Evolutionary conservation across 2,888 invertebrate species (phyloP).

Genomic region (Abrostola tripartita): DNA sequence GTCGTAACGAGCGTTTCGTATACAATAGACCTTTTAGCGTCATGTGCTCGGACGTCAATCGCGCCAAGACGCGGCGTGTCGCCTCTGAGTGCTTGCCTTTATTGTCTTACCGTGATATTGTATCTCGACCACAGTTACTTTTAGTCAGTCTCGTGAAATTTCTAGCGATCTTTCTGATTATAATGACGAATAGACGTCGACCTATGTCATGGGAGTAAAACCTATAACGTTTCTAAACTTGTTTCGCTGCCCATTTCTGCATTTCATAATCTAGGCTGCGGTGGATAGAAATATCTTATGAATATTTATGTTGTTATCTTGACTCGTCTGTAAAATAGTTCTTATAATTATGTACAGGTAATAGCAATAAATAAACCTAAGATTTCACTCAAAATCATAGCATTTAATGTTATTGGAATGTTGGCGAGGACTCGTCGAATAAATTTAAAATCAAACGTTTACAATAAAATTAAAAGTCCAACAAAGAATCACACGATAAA

Average conservation of each 20-base stretch:
- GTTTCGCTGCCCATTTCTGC: slow-evolving; percentile 40
- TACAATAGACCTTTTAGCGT: slow-evolving; percentile 89
- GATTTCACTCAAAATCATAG: slow-evolving; percentile 24
- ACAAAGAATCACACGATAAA: slow-evolving; percentile 60
- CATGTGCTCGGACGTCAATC: slow-evolving; percentile 86
- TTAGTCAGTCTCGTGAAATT: slow-evolving; percentile 51
- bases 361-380: slow-evolving; percentile 30
- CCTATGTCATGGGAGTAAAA: slow-evolving; percentile 33
- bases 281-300: slow-evolving; percentile 41
- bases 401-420: slow-evolving; percentile 35
- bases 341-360: slow-evolving; percentile 29
- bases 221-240: slow-evolving; percentile 35
- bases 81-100: slow-evolving; percentile 76
- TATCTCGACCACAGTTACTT: slow-evolving; percentile 49
- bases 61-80: slow-evolving; percentile 66
- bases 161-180: slow-evolving; percentile 39
- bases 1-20: slow-evolving; percentile 85
- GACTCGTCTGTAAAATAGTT: slow-evolving; percentile 41
- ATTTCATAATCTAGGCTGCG: slow-evolving; percentile 46
- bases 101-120: slow-evolving; percentile 63
- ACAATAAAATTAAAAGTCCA: slow-evolving; percentile 54
- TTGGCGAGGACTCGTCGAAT: slow-evolving; percentile 29
- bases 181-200: slow-evolving; percentile 41
- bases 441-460: slow-evolving; percentile 29
- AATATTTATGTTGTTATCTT: slow-evolving; percentile 43